Conservation (phyloP, 2,113 vertebrate genomes). For the Sprattus sprattus region DNA sequence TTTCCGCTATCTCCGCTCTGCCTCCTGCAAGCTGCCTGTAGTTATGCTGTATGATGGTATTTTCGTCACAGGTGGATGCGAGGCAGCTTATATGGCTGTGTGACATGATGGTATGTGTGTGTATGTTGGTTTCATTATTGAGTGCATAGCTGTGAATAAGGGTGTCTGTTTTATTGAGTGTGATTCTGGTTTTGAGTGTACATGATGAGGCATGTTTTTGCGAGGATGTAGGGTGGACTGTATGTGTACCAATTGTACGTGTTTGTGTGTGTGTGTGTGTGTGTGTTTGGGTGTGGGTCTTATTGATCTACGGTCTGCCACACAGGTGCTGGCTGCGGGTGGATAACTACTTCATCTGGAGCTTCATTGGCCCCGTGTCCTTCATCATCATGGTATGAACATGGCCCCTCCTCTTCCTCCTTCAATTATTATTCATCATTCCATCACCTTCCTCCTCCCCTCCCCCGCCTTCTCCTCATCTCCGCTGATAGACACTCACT, state of each 20-base stretch:
- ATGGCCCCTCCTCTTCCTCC: constrained; percentile 38
- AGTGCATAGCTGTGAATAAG: not conserved
- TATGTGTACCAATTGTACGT: constrained; percentile 9
- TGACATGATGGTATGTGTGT: not conserved
- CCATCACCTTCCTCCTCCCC: not conserved
- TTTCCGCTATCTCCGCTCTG: not conserved
- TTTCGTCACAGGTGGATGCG: not conserved
- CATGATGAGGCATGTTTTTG: not conserved
- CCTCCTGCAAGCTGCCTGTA: not conserved
- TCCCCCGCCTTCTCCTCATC: not conserved
- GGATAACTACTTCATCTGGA: constrained; percentile 96
- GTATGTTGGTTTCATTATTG: not conserved
- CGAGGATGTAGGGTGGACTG: not conserved
- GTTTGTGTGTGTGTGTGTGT: constrained; percentile 21
- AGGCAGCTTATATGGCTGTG: not conserved
- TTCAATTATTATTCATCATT: not conserved
- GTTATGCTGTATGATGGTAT: not conserved
- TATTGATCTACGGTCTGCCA: constrained; percentile 50
- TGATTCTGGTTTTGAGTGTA: not conserved
- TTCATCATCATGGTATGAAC: constrained; percentile 84
- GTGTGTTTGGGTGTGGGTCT: constrained; percentile 39
- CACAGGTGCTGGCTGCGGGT: constrained; percentile 89
- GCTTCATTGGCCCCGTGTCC: constrained; percentile 90
- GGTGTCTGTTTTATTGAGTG: not conserved
- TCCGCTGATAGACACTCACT: not conserved